phyloP scores from a whole-genome alignment of 2,888 invertebrate species.

The Nomada fucata region DNA sequence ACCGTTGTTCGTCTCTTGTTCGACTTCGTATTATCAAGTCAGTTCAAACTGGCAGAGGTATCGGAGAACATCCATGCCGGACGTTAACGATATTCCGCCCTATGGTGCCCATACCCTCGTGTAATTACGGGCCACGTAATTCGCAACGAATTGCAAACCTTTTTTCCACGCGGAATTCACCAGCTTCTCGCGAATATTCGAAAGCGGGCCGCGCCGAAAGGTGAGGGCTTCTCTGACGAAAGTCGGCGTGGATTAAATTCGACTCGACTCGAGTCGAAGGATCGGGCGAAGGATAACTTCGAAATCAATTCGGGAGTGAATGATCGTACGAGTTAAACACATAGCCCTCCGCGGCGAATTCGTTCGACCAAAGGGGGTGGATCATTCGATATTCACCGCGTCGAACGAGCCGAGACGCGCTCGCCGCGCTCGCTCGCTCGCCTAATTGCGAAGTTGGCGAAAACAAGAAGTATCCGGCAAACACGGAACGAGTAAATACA shows the following conservation, averaged over 20 bases:
- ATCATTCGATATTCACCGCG: conserved; percentile 64
- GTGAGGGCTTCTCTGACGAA: neutral
- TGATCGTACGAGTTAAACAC: conserved; percentile 56
- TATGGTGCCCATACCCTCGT: neutral
- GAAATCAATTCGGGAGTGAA: conserved; percentile 63
- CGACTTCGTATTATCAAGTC: conserved; percentile 40
- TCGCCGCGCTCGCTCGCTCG: conserved; percentile 67
- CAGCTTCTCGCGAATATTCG: conserved; percentile 15
- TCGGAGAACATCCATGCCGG: conserved; percentile 20
- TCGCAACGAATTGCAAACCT: neutral
- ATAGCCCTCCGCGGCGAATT: conserved; percentile 53
- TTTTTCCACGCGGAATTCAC: neutral
- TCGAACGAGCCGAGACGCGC: conserved; percentile 52
- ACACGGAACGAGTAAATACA: conserved; percentile 80
- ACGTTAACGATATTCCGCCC: conserved; percentile 24
- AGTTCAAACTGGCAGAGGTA: conserved; percentile 23
- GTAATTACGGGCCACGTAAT: conserved; percentile 11
- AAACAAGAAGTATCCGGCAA: conserved; percentile 81
- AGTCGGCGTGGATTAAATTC: conserved; percentile 42
- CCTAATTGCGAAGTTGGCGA: conserved; percentile 81
- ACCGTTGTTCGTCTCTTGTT: conserved; percentile 31
- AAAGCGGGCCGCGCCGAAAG: neutral
- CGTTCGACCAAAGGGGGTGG: conserved; percentile 48
- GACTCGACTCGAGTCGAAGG: conserved; percentile 54
- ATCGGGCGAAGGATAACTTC: conserved; percentile 59